phyloP scores from a whole-genome alignment of 2,888 invertebrate species.

The Ernsta delagoae region DNA sequence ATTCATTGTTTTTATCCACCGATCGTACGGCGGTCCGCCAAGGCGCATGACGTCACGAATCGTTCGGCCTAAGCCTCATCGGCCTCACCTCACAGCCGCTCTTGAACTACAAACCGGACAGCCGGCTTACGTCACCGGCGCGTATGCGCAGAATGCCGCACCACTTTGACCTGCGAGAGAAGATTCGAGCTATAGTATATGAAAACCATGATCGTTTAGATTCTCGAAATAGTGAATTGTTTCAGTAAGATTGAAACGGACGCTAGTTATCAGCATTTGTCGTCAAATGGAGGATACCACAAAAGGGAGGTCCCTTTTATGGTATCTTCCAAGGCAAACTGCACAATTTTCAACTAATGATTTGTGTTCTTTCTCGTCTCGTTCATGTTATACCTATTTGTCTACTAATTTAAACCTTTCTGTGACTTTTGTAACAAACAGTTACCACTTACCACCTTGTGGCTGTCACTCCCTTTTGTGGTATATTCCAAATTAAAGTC shows the following conservation, averaged over 20 bases:
- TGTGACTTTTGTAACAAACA: too few species aligned
- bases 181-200: not conserved
- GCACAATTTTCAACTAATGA: too few species aligned
- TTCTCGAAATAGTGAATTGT: not conserved
- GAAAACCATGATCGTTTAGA: not conserved
- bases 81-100: constrained; percentile 59
- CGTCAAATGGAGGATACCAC: too few species aligned
- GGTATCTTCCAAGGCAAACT: too few species aligned
- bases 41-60: constrained; percentile 27
- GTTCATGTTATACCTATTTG: too few species aligned
- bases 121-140: constrained; percentile 45
- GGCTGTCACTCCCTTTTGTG: too few species aligned
- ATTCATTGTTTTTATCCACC: not conserved
- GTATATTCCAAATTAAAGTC: too few species aligned
- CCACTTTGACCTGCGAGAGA: constrained; percentile 10
- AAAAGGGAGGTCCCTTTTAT: too few species aligned
- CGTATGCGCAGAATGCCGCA: constrained; percentile 20
- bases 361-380: too few species aligned
- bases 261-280: too few species aligned
- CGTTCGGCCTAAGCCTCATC: constrained; percentile 31
- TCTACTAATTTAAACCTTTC: too few species aligned
- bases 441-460: too few species aligned
- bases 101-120: constrained; percentile 75
- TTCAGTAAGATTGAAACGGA: not conserved
- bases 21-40: not conserved